Evolutionary conservation across 2,888 invertebrate genomes (phyloP).

Genomic region (Morpho helenor): DNA sequence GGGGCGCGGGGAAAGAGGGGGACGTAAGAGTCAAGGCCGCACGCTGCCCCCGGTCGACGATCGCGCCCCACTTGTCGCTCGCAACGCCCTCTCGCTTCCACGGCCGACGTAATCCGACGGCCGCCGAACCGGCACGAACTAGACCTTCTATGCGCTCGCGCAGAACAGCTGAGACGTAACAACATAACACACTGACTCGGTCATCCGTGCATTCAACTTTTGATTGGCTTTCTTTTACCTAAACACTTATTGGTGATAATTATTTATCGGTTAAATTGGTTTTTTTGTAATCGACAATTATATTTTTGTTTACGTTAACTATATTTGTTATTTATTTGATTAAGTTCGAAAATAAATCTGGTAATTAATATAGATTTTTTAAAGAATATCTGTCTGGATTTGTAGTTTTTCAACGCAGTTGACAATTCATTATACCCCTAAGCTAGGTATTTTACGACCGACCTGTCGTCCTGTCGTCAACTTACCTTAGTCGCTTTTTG

Average conservation of each 20-base stretch:
- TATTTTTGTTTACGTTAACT: no score
- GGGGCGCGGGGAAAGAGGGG: constrained; percentile 40
- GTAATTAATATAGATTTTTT: no score
- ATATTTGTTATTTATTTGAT: no score
- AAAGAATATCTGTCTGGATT: no score
- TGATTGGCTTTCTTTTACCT: constrained; percentile 77
- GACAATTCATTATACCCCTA: no score
- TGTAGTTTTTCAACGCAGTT: no score
- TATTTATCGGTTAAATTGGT: not conserved
- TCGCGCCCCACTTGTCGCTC: constrained; percentile 79
- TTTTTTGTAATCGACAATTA: no score
- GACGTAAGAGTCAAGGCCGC: constrained; percentile 85
- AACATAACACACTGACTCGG: constrained; percentile 79
- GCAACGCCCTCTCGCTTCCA: constrained; percentile 51
- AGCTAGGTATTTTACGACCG: no score
- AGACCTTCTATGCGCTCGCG: constrained; percentile 76
- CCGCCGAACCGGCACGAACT: constrained; percentile 65
- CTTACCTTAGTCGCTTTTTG: no score
- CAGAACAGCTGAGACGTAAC: constrained; percentile 77
- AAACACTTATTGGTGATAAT: constrained; percentile 41
- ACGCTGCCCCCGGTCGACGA: constrained; percentile 89
- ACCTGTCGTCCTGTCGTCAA: no score
- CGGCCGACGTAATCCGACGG: constrained; percentile 52
- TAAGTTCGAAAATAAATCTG: no score
- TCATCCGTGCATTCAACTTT: constrained; percentile 79